phyloP scores from a whole-genome alignment of 2,113 vertebrate species.

The Cisticola juncidis region DNA sequence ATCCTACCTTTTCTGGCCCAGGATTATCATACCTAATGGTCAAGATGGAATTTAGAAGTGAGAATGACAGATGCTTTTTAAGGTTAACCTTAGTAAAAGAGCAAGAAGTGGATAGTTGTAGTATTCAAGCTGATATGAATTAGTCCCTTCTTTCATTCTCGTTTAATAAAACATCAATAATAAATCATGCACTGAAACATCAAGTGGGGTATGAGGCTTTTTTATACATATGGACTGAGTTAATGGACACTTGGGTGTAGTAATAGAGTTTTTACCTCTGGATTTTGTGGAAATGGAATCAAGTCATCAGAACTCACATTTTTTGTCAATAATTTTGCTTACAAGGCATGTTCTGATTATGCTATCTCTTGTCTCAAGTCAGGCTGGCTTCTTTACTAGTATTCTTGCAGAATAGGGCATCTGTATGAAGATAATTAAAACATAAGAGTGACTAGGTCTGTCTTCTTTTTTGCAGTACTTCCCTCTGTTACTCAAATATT shows the following conservation, averaged over 20 bases:
- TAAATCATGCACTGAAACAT: neutral
- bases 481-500: neutral
- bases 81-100: neutral
- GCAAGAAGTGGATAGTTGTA: neutral
- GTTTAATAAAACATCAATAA: neutral
- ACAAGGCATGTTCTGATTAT: neutral
- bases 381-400: neutral
- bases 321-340: neutral
- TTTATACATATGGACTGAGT: neutral
- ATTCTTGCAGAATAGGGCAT: neutral
- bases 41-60: neutral
- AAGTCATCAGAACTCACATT: neutral
- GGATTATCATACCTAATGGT: neutral
- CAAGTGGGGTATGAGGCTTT: neutral
- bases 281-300: neutral
- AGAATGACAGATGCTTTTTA: neutral
- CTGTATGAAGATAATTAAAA: neutral
- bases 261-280: neutral
- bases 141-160: neutral
- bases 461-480: neutral
- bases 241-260: neutral
- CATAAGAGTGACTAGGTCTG: neutral
- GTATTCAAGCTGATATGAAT: neutral
- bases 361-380: neutral
- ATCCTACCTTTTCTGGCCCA: neutral